phyloP scores from a whole-genome alignment of 2,888 invertebrate genomes.

The Ochropleura plecta region DNA sequence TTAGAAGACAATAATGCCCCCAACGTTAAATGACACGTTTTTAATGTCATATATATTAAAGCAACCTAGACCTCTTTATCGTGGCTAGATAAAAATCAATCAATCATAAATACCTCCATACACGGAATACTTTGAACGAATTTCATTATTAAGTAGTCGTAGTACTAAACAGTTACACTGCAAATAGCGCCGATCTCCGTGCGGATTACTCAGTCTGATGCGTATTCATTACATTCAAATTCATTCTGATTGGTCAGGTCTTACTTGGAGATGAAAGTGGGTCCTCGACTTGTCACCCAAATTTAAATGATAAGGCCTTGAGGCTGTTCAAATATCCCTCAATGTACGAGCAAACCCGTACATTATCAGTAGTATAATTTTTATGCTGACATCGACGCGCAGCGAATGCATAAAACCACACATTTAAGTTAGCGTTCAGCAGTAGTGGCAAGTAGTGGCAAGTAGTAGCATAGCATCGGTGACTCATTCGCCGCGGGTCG shows the following conservation, averaged over 20 bases:
- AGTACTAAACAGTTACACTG: slow-evolving; percentile 19
- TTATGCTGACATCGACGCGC: too few relatives aligned
- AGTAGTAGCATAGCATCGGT: too few relatives aligned
- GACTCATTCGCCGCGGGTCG: too few relatives aligned
- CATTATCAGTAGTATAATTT: too few relatives aligned
- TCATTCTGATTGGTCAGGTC: slow-evolving; percentile 27
- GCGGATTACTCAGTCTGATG: slow-evolving; percentile 24
- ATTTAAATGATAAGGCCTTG: background rate
- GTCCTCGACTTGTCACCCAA: background rate
- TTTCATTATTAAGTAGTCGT: slow-evolving; percentile 24
- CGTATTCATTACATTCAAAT: slow-evolving; percentile 60
- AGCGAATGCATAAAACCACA: too few relatives aligned
- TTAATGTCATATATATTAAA: too few relatives aligned
- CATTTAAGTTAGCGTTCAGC: too few relatives aligned
- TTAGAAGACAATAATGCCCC: too few relatives aligned
- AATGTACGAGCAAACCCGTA: too few relatives aligned
- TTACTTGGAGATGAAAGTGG: background rate
- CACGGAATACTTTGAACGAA: slow-evolving; percentile 19
- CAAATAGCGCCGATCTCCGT: slow-evolving; percentile 8
- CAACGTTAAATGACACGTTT: too few relatives aligned
- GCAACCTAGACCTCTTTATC: too few relatives aligned
- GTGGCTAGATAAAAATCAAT: background rate
- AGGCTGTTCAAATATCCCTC: background rate
- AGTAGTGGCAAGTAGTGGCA: too few relatives aligned
- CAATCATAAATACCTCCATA: slow-evolving; percentile 6